Base-by-base conservation (phyloP, 2,113 vertebrate species). In the Corythoichthys haematopterus region DNA sequence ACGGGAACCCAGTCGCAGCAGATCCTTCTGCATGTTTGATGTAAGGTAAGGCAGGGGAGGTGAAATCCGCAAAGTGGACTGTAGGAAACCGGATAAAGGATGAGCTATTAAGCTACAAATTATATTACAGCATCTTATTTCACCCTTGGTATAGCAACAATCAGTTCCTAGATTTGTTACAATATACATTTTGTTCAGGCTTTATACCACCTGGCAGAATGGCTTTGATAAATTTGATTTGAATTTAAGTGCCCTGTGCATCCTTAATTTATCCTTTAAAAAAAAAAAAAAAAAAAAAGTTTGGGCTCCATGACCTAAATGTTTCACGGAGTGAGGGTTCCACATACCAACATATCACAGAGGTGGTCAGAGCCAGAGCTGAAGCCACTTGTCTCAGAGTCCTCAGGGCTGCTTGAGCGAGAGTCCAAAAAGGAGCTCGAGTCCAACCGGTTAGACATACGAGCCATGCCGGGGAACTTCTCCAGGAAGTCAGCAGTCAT, bases 301-400 rank as follows among this genome's bases (percentile, higher is more conserved):
- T 1, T 13, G 15, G 2, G n/a, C 3, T 16, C 4, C 4, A 8
- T 8, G 55, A 13, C 2, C 10, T 45, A 45, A 28, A n/a, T 28
- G 11, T 4, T 20, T 37, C 28, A 6, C 10, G 7, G 40, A 56
- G 0, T 2, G 14, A 11, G 5, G 0, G 16, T 61, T 11, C 3
- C 12, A 11, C 68, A 71, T 66, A 88, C 87, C 84, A 89, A 65
- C 76, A 89, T 81, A 69, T 99, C 97, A 51, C 94, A 97, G 73
- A 99, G 93, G 71, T 98, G 95, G 80, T 99, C 98, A 0, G 98
- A 99, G 56, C 97, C 95, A 16, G 98, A 99, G 90, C 98, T 99
- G 89, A 99, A 98, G 65, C 98, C 96, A 45, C 98, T 99, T 74
- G 95, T 98, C 83, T 99, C 98, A 0, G 98, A 99, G 87, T 99